Evolutionary conservation across 2,113 vertebrate species (phyloP), one percentile per base, ranked within the genome.

Genomic region (Neolamprologus hecqui): DNA sequence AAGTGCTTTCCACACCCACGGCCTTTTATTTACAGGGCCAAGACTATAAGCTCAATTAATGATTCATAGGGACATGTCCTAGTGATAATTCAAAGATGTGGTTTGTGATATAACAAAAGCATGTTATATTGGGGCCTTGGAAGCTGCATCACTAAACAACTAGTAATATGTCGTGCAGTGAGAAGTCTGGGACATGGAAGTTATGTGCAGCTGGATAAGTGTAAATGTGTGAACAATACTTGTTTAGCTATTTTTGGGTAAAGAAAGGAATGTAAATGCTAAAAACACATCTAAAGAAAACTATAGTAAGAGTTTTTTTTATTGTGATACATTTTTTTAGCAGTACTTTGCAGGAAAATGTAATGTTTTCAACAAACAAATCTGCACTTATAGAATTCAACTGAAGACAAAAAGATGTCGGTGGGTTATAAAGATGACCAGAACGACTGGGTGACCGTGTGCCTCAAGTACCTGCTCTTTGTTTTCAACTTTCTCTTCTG

Each of bases 401-500:
- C 37, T 79, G 84, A 79, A 40, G 73, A 42, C 86, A 88, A 33
- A 84, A 84, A 86, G 88, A 97, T 97, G 97, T 94, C 95, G 6
- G 96, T 89, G 6, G 89, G 83, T 73, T 96, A 96, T 86, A 97
- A 97, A 92, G 94, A 95, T 0, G 95, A 97, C 28, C 96, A 96
- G 89, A 96, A 95, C 2, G 97, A 97, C 94, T 97, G 97, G 95
- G 81, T 97, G 86, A 96, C 96, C 0, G 93, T 97, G 86, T 97
- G 97, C 84, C 94, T 98, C 87, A 98, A 98, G 92, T 97, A 97
- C 87, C 92, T 98, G 33, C 97, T 98, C 31, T 97, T 98, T 83
- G 73, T 97, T 51, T 98, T 98, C 91, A 98, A 98, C 93, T 97
- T 98, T 91, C 95, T 98, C 85, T 98, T 98, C 91, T 98, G 98